Base-by-base conservation (phyloP, 2,113 vertebrate genomes). In the Coregonus clupeaformis region DNA sequence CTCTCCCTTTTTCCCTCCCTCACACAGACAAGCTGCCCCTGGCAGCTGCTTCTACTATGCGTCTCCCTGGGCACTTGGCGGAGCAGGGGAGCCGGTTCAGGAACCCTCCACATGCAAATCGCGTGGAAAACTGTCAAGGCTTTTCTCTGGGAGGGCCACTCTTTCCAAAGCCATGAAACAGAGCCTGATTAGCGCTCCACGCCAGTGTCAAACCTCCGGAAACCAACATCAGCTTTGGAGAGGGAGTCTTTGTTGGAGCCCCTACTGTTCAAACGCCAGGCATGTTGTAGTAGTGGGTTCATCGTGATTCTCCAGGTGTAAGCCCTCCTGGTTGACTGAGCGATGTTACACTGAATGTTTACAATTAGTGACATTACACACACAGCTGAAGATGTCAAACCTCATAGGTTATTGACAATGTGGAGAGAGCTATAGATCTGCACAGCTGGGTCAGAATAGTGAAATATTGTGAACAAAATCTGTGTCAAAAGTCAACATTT, bases 31-130 rank as follows among this genome's bases (percentile, higher is more conserved):
- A 89, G 90, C 90, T 91, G 90, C 88, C 81, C 78, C 83, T 91
- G 87, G 89, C 90, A 89, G 89, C 89, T 89, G 86, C 90, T 89
- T 87, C 75, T 42, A 86, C 85, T 86, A 85, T 84, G 88, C 84
- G 75, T 85, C 74, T 85, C 74, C 60, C 80, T 11, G 12, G 22
- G 63, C 25, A 12, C 9, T 25, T 3, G 63, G 24, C 9, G 3
- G 63, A 30, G 63, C 25, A 16, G 69, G 57, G 77, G 77, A 78
- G 77, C 68, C 63, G 71, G 83, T 75, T 79, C 74, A 82, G 80
- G 77, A 87, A 87, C 80, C 76, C 88, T 83, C 78, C 71, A 76
- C 62, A 87, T 87, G 85, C 85, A 89, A 87, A 88, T 88, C 67
- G 69, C 69, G 30, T 11, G 14, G 57, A 82, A 79, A 80, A 73